Base-by-base conservation (phyloP, 1,140 invertebrate species). In the Hycleus phaleratus region DNA sequence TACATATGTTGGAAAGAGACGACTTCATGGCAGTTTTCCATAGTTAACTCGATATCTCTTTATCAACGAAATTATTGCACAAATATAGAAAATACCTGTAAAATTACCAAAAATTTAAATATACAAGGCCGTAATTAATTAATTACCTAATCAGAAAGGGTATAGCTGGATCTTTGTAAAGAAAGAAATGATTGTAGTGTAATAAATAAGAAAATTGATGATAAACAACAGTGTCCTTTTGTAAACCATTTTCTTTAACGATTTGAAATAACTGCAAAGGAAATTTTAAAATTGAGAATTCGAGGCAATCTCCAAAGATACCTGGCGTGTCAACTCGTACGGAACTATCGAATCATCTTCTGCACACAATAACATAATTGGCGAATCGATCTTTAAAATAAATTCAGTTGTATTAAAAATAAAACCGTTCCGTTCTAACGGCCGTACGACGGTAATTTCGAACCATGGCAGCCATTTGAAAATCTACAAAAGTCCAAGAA, bases 361-460 rank as follows among this genome's bases (percentile, higher is more conserved):
- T 7, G 71, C 71, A 61, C 70, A 65, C 25, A 71, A 46, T 47
- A 71, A 65, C 63, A 72, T 61, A 24, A 72, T 64, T 32, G 71
- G 68, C 52, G 56, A 60, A 48, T 61, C 45, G 8, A 70, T 53
- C 12, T 59, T 54, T 38, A 62, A 40, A 10, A 72, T 66, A 50
- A 67, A 42, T 12, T 46, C 56, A 2, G 55, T 49, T 9, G 65
- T 72, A 47, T 68, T 48, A 54, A 72, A 72, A 56, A 65, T 54
- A 51, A 72, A 72, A 8, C 68, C 68, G 58, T 69, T 72, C 32
- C 75, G 68, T 58, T 79, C 77, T 64, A 91, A 78, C 26, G 87
- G 85, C 26, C 83, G 69, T 2, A 88, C 75, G 60, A 91, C 83
- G 25, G 85, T 78, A 66, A 75, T 82, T 18, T 65, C 49, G 55